Evolutionary conservation across 2,113 vertebrate species (phyloP), one percentile per base, ranked within the genome.

Genomic region (Centropristis striata): DNA sequence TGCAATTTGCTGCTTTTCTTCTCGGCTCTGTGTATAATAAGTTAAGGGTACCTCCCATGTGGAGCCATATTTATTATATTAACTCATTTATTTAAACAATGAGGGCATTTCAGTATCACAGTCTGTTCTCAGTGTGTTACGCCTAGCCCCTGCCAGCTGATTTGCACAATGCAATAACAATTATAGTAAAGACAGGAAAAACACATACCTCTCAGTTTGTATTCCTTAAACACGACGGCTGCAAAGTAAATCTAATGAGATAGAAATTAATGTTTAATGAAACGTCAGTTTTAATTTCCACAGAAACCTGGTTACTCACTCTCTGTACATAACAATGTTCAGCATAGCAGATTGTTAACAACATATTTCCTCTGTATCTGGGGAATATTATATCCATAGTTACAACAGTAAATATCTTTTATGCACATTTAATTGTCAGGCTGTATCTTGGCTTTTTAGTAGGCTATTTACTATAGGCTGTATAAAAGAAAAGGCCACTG

Each of bases 1-100:
- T 91, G 86, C 83, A 86, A 87, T 94, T 92, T 93, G 79, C 70
- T 84, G 57, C 81, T 53, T 90, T 89, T 83, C 74, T 81, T 68
- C 78, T 83, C 37, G 8, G 69, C 75, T 82, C 68, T 84, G 59
- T 87, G 74, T 87, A 64, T 79, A 83, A 90, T 88, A 87, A 84
- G 59, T 84, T 90, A 90, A 88, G 83, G 81, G 81, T 81, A 89
- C 53, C 81, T 87, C 83, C 83, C 79, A 67, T 72, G 57, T 78
- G 84, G 78, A 64, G 57, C 77, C 77, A 71, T 84, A 84, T 91
- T 90, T 83, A 87, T 65, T 84, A 70, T 86, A 83, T 85, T 76
- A 73, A 59, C 74, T 86, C 2, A 77, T 93, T 92, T 86, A 79
- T 86, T 88, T 79, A 73, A 88, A 90, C 80, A 92, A 77, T 79